phyloP scores from a whole-genome alignment of 2,888 invertebrate species.

The Eilema sororculum region DNA sequence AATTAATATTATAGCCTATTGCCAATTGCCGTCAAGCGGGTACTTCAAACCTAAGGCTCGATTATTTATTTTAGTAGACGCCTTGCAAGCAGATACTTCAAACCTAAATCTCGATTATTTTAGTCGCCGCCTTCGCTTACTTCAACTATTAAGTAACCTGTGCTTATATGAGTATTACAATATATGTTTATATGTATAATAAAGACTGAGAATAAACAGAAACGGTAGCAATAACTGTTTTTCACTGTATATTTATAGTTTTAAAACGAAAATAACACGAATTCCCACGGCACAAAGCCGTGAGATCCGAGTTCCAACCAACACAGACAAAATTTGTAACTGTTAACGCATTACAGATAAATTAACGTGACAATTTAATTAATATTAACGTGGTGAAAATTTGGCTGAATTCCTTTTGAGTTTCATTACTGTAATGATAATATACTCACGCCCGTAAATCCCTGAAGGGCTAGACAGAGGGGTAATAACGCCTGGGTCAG shows the following conservation, averaged over 20 bases:
- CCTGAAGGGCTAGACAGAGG: no score
- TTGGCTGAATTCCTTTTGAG: neutral
- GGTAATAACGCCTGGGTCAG: no score
- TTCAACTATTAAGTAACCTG: neutral
- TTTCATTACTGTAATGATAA: neutral
- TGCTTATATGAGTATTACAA: neutral
- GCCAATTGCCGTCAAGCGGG: no score
- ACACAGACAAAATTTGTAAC: neutral
- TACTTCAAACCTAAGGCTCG: no score
- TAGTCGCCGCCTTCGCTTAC: no score
- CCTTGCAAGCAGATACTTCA: no score
- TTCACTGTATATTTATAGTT: neutral
- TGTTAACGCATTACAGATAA: neutral
- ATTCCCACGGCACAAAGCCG: conserved; percentile 14
- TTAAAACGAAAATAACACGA: conserved; percentile 3
- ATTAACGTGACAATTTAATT: neutral
- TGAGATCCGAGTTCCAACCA: neutral
- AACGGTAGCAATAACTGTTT: conserved; percentile 3
- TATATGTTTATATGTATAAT: neutral
- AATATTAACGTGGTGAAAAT: neutral
- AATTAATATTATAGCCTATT: no score
- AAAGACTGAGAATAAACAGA: neutral
- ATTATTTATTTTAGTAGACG: no score
- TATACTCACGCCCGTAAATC: no score
- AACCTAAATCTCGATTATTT: no score